Evolutionary conservation across 2,888 invertebrate species (phyloP).

Genomic region (Lepidonotus clava): DNA sequence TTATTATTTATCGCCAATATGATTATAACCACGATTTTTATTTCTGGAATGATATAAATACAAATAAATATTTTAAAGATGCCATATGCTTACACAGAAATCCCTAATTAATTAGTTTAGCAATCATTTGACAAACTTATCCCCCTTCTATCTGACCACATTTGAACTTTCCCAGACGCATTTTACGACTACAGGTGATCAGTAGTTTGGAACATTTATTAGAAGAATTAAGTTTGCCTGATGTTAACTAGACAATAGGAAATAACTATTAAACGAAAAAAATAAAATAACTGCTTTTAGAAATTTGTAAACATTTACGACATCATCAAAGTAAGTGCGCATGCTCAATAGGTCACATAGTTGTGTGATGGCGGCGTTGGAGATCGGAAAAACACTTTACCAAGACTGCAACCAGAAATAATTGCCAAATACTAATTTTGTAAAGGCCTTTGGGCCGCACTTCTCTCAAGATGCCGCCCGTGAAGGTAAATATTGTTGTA

Average conservation of each 20-base stretch:
- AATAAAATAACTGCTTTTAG: background rate
- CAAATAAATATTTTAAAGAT: too few species aligned
- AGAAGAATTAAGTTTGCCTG: too few species aligned
- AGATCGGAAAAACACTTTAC: conserved; percentile 11
- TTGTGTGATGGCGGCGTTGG: conserved; percentile 46
- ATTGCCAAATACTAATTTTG: conserved; percentile 5
- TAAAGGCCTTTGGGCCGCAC: background rate
- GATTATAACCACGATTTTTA: too few species aligned
- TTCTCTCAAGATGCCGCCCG: background rate
- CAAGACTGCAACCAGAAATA: background rate
- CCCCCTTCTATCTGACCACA: background rate
- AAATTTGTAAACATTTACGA: conserved; percentile 26
- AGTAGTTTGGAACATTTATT: background rate
- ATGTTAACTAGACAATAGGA: background rate
- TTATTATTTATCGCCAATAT: too few species aligned
- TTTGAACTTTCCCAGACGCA: background rate
- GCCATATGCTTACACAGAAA: too few species aligned
- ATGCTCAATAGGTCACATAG: conserved; percentile 55
- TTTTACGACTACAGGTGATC: background rate
- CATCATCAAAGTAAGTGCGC: conserved; percentile 10
- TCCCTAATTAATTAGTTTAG: too few species aligned
- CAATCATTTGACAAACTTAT: background rate
- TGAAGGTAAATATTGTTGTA: background rate
- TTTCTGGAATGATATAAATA: too few species aligned
- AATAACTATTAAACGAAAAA: background rate